phyloP scores from a whole-genome alignment of 2,797 vertebrate species.

The Arnoldichthys spilopterus region DNA sequence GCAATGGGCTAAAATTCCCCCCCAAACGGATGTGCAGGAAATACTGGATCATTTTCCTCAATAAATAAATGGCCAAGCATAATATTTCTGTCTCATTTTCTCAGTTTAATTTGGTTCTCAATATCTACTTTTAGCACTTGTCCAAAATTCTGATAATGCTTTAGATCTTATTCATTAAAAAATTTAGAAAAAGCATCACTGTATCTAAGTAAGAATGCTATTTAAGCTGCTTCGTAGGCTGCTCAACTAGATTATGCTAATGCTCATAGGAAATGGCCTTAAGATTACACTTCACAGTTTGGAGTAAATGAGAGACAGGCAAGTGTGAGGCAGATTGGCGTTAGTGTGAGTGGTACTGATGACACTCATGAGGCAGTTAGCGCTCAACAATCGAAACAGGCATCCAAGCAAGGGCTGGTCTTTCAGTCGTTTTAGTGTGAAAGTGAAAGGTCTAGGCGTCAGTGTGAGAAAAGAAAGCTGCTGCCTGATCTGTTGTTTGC shows the following conservation, averaged over 20 bases:
- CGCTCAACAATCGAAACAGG: constrained; percentile 29
- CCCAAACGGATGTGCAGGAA: no score
- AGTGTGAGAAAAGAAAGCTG: background rate
- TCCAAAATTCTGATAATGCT: no score
- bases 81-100: no score
- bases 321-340: constrained; percentile 23
- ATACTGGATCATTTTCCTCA: no score
- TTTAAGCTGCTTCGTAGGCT: background rate
- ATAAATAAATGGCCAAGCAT: no score
- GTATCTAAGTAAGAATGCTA: background rate
- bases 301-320: constrained; percentile 26
- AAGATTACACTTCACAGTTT: constrained; percentile 24
- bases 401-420: background rate
- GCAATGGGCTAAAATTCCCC: no score
- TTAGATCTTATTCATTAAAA: no score
- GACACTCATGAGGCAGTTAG: constrained; percentile 40
- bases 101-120: no score
- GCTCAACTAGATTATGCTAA: constrained; percentile 26
- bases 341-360: constrained; percentile 32
- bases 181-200: no score
- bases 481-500: background rate
- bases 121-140: no score
- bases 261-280: constrained; percentile 19
- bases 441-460: background rate
- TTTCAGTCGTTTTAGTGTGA: background rate